A percentile compares a stretch with the other conserved stretches of the same genome.
phyloP scores from a whole-genome alignment of 2,113 vertebrate genomes.

The Mugil cephalus region DNA sequence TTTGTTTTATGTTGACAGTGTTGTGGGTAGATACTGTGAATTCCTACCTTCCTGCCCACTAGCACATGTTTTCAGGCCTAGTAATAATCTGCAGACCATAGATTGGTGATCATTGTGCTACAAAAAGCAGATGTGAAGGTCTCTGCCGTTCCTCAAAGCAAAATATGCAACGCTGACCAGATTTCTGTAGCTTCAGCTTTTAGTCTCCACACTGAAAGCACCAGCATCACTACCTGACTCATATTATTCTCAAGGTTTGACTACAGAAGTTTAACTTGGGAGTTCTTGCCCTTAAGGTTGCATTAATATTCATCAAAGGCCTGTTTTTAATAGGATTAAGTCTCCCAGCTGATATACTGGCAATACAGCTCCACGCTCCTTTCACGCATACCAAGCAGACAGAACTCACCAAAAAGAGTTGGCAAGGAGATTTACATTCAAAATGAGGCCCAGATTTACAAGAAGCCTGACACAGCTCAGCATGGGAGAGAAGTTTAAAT shows the following conservation, averaged over 20 bases:
- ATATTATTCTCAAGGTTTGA: slow-evolving; percentile 40
- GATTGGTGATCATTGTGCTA: not conserved
- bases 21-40: no score
- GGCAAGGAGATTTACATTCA: slow-evolving; percentile 56
- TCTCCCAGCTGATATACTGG: slow-evolving; percentile 57
- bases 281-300: slow-evolving; percentile 58
- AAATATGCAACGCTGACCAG: slow-evolving; percentile 1
- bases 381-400: slow-evolving; percentile 71
- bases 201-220: slow-evolving; percentile 5
- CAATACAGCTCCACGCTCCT: slow-evolving; percentile 30
- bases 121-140: not conserved
- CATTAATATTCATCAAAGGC: slow-evolving; percentile 75
- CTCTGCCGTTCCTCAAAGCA: not conserved
- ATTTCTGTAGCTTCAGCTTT: slow-evolving; percentile 8
- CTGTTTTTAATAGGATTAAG: slow-evolving; percentile 68
- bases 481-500: slow-evolving; percentile 20
- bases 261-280: slow-evolving; percentile 34
- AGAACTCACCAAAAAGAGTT: slow-evolving; percentile 46
- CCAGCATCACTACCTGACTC: slow-evolving; percentile 40
- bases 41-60: not conserved
- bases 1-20: no score
- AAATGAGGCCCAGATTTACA: slow-evolving; percentile 56
- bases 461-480: slow-evolving; percentile 20
- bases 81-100: not conserved
- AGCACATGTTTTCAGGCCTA: not conserved